These are phyloP conservation scores for Eubucco bourcierii DNA, from an alignment of 2,113 vertebrate genomes.

Conservation along the genomic window DNA sequence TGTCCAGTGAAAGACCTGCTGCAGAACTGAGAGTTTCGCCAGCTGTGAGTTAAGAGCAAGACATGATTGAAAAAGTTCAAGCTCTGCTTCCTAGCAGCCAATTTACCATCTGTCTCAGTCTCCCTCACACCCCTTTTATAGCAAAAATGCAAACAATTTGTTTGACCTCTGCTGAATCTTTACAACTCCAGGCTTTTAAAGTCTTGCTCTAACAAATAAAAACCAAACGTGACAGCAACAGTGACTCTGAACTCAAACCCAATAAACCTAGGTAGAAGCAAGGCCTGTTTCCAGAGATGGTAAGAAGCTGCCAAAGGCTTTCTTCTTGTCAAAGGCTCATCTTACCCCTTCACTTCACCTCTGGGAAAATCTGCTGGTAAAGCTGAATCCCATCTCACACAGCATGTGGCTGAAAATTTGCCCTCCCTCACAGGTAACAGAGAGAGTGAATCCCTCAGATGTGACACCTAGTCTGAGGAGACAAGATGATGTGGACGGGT, in stretches of 20 bases:
- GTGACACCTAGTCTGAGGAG: neutral
- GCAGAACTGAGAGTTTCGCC: conserved; percentile 34
- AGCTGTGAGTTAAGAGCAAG: conserved; percentile 66
- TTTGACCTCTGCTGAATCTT: conserved; percentile 61
- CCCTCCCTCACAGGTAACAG: neutral
- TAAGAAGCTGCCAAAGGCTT: conserved; percentile 8
- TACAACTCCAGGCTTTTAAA: conserved; percentile 49
- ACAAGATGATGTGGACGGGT: neutral
- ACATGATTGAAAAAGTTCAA: conserved; percentile 65
- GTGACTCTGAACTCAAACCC: neutral
- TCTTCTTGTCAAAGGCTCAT: neutral
- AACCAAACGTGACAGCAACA: conserved; percentile 4
- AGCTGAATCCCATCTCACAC: neutral
- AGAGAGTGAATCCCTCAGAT: neutral
- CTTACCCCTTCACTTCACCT: neutral
- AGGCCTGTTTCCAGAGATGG: neutral
- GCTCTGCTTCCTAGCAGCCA: conserved; percentile 48
- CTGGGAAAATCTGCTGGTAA: neutral
- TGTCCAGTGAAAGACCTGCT: conserved; percentile 61
- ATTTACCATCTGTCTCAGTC: conserved; percentile 66
- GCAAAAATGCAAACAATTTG: conserved; percentile 73
- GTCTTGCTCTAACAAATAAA: conserved; percentile 20
- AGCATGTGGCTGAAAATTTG: neutral
- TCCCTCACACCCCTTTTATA: conserved; percentile 34
- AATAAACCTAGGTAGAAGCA: neutral